A percentile compares a stretch with the other conserved stretches of the same genome.
Evolutionary conservation across 1,140 invertebrate species (phyloP).

Genomic region (Tetraneura akinire): DNA sequence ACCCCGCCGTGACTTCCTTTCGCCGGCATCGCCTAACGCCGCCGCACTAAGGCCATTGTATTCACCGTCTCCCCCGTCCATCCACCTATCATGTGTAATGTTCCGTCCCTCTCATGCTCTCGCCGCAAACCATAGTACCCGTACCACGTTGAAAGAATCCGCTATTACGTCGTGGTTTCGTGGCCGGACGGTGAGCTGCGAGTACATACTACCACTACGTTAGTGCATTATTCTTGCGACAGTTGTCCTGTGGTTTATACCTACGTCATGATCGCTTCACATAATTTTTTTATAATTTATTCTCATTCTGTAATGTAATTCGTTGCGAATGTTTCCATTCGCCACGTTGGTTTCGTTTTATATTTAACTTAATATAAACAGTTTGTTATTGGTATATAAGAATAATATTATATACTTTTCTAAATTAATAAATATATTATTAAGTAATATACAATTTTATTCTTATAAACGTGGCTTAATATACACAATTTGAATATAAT

Average conservation of each 20-base stretch:
- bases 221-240: neutral
- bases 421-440: neutral
- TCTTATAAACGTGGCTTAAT: neutral
- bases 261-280: neutral
- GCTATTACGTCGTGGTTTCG: neutral
- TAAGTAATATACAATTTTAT: neutral
- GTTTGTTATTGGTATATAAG: too few species aligned
- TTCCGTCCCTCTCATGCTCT: too few species aligned
- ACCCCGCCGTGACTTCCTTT: neutral
- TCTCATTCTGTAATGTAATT: too few species aligned
- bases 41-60: neutral
- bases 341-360: too few species aligned
- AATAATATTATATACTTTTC: too few species aligned
- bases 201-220: too few species aligned
- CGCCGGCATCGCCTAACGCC: neutral
- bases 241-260: neutral
- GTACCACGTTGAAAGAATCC: neutral
- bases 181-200: neutral
- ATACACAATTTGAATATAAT: conserved; percentile 2
- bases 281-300: neutral
- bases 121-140: neutral
- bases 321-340: too few species aligned
- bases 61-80: too few species aligned
- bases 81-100: too few species aligned
- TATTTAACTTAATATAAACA: too few species aligned